phyloP scores from a whole-genome alignment of 92 coral and sea anemone genomes.

The Porites cylindrica region DNA sequence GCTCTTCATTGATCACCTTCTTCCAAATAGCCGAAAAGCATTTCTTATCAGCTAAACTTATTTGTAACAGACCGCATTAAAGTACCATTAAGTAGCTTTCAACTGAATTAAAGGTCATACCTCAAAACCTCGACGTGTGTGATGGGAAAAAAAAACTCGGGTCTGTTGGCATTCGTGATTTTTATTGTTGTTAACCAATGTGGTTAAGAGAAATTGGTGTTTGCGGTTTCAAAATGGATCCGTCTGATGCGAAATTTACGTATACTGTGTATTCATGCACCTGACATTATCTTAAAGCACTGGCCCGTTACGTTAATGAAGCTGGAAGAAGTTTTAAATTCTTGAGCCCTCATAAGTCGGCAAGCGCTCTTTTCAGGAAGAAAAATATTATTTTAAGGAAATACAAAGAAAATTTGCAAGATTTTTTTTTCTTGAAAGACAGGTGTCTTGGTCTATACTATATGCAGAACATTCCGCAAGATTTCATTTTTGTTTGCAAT shows the following conservation, averaged over 20 bases:
- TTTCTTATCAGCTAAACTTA: too few species aligned
- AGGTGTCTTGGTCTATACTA: neutral
- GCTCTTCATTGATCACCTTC: too few species aligned
- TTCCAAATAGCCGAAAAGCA: too few species aligned
- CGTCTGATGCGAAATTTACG: too few species aligned
- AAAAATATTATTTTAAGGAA: slow-evolving; percentile 1
- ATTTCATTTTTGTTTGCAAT: neutral
- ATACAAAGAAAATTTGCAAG: neutral
- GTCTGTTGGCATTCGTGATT: too few species aligned
- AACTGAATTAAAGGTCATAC: neutral
- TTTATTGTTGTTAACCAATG: too few species aligned
- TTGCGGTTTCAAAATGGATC: too few species aligned
- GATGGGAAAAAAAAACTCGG: too few species aligned
- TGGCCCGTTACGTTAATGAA: neutral
- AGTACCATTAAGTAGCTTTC: neutral
- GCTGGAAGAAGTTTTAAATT: neutral
- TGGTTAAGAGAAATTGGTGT: too few species aligned
- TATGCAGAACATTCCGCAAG: neutral
- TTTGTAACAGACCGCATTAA: neutral
- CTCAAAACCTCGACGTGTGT: neutral
- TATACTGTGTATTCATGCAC: too few species aligned
- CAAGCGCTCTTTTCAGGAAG: neutral
- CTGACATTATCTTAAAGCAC: too few species aligned
- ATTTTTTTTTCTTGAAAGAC: neutral
- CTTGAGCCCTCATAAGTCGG: neutral